Conservation (phyloP, 2,113 vertebrate species). For the Naja naja region DNA sequence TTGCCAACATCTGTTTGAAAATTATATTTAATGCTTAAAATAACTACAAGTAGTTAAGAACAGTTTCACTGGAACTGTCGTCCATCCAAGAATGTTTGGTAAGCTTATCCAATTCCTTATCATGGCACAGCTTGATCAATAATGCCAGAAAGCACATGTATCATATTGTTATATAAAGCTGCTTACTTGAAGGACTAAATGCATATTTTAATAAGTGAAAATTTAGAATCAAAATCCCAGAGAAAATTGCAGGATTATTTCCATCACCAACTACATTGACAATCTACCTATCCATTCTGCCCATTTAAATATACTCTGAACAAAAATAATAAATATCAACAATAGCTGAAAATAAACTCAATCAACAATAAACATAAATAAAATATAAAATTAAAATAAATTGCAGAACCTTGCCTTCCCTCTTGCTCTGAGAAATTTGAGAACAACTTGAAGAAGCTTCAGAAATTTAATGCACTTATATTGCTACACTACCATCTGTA, state of each 20-base stretch:
- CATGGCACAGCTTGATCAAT: background rate
- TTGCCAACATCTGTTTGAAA: conserved; percentile 54
- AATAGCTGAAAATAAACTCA: background rate
- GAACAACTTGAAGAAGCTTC: background rate
- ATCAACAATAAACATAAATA: background rate
- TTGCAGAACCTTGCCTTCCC: background rate
- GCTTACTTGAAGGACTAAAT: background rate
- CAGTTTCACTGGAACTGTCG: background rate
- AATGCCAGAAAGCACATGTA: background rate
- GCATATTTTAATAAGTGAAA: background rate
- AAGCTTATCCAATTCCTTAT: background rate
- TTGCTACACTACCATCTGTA: background rate
- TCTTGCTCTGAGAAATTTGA: background rate
- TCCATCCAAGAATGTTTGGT: background rate
- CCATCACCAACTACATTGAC: background rate
- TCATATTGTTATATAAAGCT: background rate
- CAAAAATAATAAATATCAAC: background rate
- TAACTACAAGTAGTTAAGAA: conserved; percentile 16
- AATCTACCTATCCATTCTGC: background rate
- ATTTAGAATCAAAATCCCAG: background rate
- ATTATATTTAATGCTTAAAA: conserved; percentile 44
- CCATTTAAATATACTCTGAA: background rate
- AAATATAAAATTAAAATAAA: background rate
- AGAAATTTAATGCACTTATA: background rate
- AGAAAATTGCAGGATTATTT: background rate